Conservation (phyloP, 2,888 invertebrate genomes). For the Choristoneura rosaceana region DNA sequence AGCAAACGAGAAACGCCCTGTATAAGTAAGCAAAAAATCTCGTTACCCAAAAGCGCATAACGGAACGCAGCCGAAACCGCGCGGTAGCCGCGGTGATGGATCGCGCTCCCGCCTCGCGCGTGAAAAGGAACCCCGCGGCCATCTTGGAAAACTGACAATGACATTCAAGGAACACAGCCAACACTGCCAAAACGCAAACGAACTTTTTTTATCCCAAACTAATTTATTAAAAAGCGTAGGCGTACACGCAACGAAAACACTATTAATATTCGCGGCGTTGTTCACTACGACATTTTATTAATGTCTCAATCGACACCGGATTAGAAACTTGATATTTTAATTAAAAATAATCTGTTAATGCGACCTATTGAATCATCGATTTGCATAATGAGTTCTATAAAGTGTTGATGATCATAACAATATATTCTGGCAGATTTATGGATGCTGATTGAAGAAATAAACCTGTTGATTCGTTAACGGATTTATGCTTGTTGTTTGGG, state of each 20-base stretch:
- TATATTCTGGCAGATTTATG: conserved; percentile 39
- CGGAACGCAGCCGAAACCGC: conserved; percentile 47
- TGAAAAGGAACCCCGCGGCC: conserved; percentile 34
- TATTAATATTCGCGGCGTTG: conserved; percentile 35
- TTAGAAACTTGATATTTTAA: conserved; percentile 41
- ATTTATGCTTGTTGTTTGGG: conserved; percentile 24
- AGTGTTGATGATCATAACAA: conserved; percentile 43
- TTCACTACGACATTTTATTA: conserved; percentile 36
- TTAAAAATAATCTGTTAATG: conserved; percentile 42
- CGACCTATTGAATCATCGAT: conserved; percentile 40
- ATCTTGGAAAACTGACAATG: conserved; percentile 32
- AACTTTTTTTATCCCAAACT: conserved; percentile 16
- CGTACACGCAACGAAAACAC: conserved; percentile 30
- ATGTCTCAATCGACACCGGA: conserved; percentile 38
- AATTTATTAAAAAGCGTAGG: conserved; percentile 23
- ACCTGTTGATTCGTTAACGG: conserved; percentile 29
- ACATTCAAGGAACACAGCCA: conserved; percentile 33
- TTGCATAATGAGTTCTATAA: conserved; percentile 40
- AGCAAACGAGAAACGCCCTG: conserved; percentile 42
- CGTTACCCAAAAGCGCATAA: conserved; percentile 47
- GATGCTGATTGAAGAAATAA: conserved; percentile 29
- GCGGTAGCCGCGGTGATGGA: conserved; percentile 41
- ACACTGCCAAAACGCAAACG: conserved; percentile 4
- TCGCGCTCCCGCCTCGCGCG: conserved; percentile 31
- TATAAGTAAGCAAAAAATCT: conserved; percentile 36